These are phyloP conservation scores for Cyanistes caeruleus DNA, from an alignment of 2,113 vertebrate species.

Conservation along the genomic window DNA sequence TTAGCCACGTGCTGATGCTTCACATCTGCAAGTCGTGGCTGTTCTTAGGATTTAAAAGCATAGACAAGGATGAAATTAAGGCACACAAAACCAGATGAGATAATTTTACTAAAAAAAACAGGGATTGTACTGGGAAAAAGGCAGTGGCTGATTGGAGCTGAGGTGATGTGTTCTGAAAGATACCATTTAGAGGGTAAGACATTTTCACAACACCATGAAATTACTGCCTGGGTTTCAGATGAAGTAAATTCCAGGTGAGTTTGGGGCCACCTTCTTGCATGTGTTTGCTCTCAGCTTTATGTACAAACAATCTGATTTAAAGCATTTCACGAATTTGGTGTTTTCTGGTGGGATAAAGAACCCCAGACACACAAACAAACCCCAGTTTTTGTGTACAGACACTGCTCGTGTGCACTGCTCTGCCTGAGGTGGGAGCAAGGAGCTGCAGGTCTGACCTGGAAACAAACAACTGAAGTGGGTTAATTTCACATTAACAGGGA, in stretches of 20 bases:
- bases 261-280: neutral
- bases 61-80: neutral
- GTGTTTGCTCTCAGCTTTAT: neutral
- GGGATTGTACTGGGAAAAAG: neutral
- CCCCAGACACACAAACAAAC: neutral
- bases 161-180: neutral
- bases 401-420: fast-evolving
- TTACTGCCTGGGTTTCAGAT: neutral
- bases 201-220: neutral
- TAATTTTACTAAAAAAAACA: neutral
- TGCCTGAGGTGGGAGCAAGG: neutral
- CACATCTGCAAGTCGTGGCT: neutral
- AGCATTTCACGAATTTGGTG: neutral
- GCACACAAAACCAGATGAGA: neutral
- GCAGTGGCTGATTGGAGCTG: neutral
- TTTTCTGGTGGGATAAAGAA: neutral
- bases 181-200: neutral
- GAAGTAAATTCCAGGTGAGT: neutral
- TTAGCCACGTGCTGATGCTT: neutral
- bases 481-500: neutral
- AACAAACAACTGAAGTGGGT: fast-evolving
- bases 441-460: neutral
- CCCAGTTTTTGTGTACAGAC: neutral
- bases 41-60: neutral
- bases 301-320: neutral